A percentile compares a stretch with the other conserved stretches of the same genome.
Conservation (phyloP, 1,140 invertebrate genomes). For the Drosophila prosaltans region DNA sequence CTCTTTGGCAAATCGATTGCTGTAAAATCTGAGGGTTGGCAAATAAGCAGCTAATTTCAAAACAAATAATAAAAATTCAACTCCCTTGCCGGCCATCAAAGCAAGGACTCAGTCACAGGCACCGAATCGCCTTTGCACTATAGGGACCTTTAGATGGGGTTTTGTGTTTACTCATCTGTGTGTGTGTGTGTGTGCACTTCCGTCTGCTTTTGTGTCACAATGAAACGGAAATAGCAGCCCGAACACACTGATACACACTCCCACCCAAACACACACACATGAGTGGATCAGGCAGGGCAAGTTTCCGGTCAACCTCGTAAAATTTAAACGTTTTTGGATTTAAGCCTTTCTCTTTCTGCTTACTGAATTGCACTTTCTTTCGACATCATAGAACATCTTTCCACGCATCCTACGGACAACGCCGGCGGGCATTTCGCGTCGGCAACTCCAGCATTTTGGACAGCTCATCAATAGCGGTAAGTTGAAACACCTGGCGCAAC, state of each 20-base stretch:
- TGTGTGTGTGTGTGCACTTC: constrained; percentile 50
- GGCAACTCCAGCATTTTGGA: constrained; percentile 71
- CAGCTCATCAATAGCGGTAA: constrained; percentile 78
- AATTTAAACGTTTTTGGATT: constrained; percentile 55
- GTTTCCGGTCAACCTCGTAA: constrained; percentile 53
- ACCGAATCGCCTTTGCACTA: constrained; percentile 37
- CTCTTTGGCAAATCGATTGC: constrained; percentile 9
- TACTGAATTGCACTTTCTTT: constrained; percentile 22
- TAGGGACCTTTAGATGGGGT: constrained; percentile 30
- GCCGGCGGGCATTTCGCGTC: constrained; percentile 71
- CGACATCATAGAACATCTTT: constrained; percentile 54
- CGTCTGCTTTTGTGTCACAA: constrained; percentile 67
- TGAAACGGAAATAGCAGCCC: constrained; percentile 69
- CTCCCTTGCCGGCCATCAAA: constrained; percentile 42
- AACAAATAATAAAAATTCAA: constrained; percentile 59
- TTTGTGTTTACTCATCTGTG: constrained; percentile 44
- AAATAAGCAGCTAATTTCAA: constrained; percentile 64
- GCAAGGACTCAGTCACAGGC: constrained; percentile 38
- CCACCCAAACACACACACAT: constrained; percentile 21
- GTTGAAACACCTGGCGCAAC: constrained; percentile 13
- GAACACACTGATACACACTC: constrained; percentile 29
- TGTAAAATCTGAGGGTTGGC: constrained; percentile 35
- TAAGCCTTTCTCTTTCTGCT: constrained; percentile 41
- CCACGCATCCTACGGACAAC: constrained; percentile 72
- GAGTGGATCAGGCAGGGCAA: constrained; percentile 33